phyloP scores from a whole-genome alignment of 2,113 vertebrate genomes.

The Zeus faber region DNA sequence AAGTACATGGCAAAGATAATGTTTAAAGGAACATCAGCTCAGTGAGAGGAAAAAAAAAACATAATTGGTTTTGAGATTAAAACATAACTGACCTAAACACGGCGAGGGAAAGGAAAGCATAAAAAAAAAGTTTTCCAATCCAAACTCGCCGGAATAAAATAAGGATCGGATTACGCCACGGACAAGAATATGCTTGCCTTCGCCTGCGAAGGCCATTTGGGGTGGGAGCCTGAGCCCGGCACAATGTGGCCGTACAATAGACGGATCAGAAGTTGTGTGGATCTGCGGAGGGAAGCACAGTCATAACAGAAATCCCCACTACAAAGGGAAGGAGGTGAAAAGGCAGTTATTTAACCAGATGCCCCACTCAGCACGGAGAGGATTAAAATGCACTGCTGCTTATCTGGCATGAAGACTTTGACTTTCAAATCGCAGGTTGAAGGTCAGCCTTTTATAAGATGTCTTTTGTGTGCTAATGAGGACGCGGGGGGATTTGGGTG shows the following conservation, averaged over 20 bases:
- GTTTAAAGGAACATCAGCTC: slow-evolving; percentile 40
- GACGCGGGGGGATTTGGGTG: slow-evolving; percentile 50
- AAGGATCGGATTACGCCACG: slow-evolving; percentile 40
- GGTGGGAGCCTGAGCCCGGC: slow-evolving; percentile 63
- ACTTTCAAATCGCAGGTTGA: slow-evolving; percentile 74
- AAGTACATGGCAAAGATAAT: slow-evolving; percentile 44
- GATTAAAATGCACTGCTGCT: slow-evolving; percentile 77
- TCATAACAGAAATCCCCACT: slow-evolving; percentile 70
- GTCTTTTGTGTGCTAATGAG: slow-evolving; percentile 73
- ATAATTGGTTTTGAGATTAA: slow-evolving; percentile 69
- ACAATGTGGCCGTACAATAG: slow-evolving; percentile 68
- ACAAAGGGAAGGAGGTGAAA: slow-evolving; percentile 70
- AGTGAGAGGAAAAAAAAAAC: slow-evolving; percentile 34
- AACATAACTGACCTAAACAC: slow-evolving; percentile 58
- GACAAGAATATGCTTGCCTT: slow-evolving; percentile 60
- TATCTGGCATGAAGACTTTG: slow-evolving; percentile 73
- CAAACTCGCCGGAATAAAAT: slow-evolving; percentile 39
- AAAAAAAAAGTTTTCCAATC: slow-evolving; percentile 51
- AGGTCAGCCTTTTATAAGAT: slow-evolving; percentile 71
- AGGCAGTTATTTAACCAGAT: slow-evolving; percentile 77
- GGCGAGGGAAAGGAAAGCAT: slow-evolving; percentile 35
- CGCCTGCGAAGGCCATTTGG: slow-evolving; percentile 54
- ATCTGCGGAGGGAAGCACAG: slow-evolving; percentile 63
- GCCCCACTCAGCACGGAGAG: slow-evolving; percentile 73
- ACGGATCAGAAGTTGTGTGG: slow-evolving; percentile 68